Percentiles rank a stretch among this genome's conserved stretches.
Conservation (phyloP, 2,113 vertebrate genomes). For the Neogobius melanostomus region DNA sequence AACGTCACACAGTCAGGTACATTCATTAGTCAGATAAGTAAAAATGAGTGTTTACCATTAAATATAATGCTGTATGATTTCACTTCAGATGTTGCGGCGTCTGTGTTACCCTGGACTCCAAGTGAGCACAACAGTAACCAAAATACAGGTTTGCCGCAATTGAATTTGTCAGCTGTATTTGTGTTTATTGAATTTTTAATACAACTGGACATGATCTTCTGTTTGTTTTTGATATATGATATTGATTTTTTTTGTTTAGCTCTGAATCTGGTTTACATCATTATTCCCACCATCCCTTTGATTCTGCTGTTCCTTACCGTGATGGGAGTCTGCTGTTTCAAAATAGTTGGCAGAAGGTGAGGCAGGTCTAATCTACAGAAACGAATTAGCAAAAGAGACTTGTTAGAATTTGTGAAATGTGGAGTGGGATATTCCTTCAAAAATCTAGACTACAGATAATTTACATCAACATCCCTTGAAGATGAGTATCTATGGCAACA, state of each 20-base stretch:
- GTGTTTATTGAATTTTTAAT: not conserved
- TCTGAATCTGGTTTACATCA: conserved; percentile 82
- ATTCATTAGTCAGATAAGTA: not conserved
- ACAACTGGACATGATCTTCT: not conserved
- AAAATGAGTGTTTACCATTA: not conserved
- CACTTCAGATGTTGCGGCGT: conserved; percentile 54
- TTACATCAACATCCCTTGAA: too few relatives aligned
- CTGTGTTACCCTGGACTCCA: conserved; percentile 62
- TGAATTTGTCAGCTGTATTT: not conserved
- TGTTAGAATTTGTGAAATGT: too few relatives aligned
- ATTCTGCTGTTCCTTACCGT: conserved; percentile 81
- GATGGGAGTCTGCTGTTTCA: conserved; percentile 81
- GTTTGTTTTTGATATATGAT: not conserved
- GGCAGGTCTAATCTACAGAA: conserved; percentile 31
- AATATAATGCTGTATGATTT: not conserved
- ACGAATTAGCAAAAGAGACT: not conserved
- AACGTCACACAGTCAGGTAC: conserved; percentile 62
- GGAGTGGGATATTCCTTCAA: too few relatives aligned
- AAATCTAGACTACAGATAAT: too few relatives aligned
- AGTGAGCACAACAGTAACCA: conserved; percentile 60
- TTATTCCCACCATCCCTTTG: conserved; percentile 84
- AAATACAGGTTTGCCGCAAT: conserved; percentile 69
- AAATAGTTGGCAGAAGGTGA: conserved; percentile 81
- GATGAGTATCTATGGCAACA: too few relatives aligned
- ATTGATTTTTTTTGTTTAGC: conserved; percentile 51